A percentile compares a stretch with the other conserved stretches of the same genome.
Conservation (phyloP, 2,113 vertebrate genomes). For the Lutjanus erythropterus region DNA sequence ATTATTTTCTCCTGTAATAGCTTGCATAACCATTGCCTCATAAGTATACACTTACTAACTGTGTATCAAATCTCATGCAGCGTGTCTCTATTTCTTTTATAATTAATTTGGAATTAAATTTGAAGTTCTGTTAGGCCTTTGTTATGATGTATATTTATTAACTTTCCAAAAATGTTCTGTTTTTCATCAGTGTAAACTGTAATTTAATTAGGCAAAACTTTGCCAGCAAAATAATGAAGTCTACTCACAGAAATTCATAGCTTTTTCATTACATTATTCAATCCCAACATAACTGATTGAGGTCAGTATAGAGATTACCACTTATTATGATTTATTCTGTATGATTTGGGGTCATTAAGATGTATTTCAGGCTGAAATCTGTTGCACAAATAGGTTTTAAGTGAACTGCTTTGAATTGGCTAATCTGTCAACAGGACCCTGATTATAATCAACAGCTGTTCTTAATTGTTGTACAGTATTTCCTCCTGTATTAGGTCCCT, state of each 20-base stretch:
- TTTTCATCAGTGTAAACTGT: not conserved
- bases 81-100: too few relatives aligned
- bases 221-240: conserved; percentile 5
- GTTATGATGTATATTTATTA: not conserved
- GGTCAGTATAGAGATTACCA: not conserved
- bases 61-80: too few relatives aligned
- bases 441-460: not conserved
- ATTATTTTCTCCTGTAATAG: too few relatives aligned
- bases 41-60: too few relatives aligned
- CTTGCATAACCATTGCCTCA: not conserved
- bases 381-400: not conserved
- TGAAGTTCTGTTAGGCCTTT: too few relatives aligned
- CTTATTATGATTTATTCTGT: not conserved
- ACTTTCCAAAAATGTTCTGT: not conserved
- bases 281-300: not conserved
- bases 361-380: not conserved
- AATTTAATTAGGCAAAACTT: not conserved
- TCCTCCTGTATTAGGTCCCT: not conserved
- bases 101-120: too few relatives aligned
- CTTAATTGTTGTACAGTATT: not conserved
- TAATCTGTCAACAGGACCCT: conserved; percentile 1
- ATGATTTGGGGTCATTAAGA: not conserved
- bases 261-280: conserved; percentile 13
- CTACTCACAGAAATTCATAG: not conserved
- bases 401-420: not conserved